Base-by-base conservation (phyloP, 2,113 vertebrate species). In the human region DNA sequence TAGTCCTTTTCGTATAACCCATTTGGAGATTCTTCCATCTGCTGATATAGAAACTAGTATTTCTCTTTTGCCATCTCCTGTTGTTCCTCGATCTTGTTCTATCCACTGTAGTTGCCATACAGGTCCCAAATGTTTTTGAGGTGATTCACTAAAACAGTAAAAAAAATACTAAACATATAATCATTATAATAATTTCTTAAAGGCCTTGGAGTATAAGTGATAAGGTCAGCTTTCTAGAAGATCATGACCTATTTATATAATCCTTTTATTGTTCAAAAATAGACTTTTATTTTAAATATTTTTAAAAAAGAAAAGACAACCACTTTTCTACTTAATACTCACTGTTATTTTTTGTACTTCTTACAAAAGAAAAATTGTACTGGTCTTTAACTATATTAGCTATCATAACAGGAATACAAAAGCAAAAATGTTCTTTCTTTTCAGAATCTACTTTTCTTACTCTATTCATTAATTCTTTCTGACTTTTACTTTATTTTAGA, bases 71-170 rank as follows among this genome's bases (percentile, higher is more conserved):
- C 99, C 98, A 17, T 99, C 99, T 82, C 97, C 99, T 30, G 96
- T 72, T 0, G 93, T 94, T 6, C 97, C 98, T 94, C 97, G 88
- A 78, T 99, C 99, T 92, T 99, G 98, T 25, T 99, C 98, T 64
- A 99, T 98, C 99, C 99, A 99, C 96, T 97, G 99, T 94, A 99
- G 96, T 85, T 99, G 99, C 99, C 99, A 99, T 64, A 99, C 98
- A 5, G 99, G 98, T 79, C 98, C 98, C 84, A 97, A 94, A 96
- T 99, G 99, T 93, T 99, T 99, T 25, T 99, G 98, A 43, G 93
- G 61, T 96, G 99, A 99, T 59, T 99, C 97, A 27, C 99, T 99
- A 87, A 94, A 88, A 92, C 30, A 96, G 40, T 95, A 38, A 78
- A 93, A 64, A 64, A 55, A 10, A 8, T 48, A 92, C 0, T 0